Base-by-base conservation (phyloP, 1,140 invertebrate genomes). In the Ceratitis capitata region DNA sequence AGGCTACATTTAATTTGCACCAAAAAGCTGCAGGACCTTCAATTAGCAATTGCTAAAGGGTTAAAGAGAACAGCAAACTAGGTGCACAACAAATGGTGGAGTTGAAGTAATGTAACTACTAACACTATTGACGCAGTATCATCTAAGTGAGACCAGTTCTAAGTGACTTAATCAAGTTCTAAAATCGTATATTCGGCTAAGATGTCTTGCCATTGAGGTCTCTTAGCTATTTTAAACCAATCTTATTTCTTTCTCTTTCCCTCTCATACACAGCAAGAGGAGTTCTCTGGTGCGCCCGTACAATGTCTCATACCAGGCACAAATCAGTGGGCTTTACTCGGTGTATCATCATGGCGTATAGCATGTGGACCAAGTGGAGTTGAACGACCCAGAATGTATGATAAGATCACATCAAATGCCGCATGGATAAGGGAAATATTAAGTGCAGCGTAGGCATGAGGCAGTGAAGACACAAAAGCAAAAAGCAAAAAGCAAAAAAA, bases 211-310 rank as follows among this genome's bases (percentile, higher is more conserved):
- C n/a, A n/a, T n/a, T n/a, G n/a, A n/a, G n/a, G n/a, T n/a, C n/a
- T n/a, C n/a, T n/a, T n/a, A n/a, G n/a, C n/a, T n/a, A n/a, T n/a
- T 5, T 49, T 49, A 49, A 49, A 53, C 19, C 7, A 23, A 53
- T 7, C 23, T 56, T 23, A 56, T 56, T 23, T 2, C 6, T 2
- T 85, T 85, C 9, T 82, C 42, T 84, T 82, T 56, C 39, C 39
- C 64, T 87, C 84, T 86, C 83, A 64, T 86, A 90, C 89, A 19
- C 88, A 97, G 96, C 96, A 97, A 91, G 96, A 97, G 92, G 96
- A 97, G 92, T 95, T 96, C 87, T 96, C 96, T n/a, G 96, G 96
- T 10, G 96, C 95, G 93, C 95, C 96, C 6, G 95, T 97, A 93
- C 93, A 96, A 86, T 97, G 96, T 87, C 92, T 95, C 3, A 93